Evolutionary conservation across 2,888 invertebrate genomes (phyloP).

Genomic region (Nomada ruficornis): DNA sequence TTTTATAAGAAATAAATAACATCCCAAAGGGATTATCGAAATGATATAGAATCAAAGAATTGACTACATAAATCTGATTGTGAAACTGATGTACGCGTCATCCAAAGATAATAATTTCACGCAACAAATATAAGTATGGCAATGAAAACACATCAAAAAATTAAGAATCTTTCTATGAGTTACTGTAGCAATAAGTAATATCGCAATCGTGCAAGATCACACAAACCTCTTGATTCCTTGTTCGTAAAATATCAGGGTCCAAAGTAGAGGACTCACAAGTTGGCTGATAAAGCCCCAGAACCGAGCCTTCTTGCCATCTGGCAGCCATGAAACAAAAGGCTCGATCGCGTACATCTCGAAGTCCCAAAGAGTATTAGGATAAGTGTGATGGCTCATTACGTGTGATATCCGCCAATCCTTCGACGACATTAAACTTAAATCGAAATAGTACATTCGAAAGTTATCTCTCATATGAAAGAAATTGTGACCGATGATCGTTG

Average conservation of each 20-base stretch:
- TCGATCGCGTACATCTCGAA: constrained; percentile 89
- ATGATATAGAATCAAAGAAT: no score
- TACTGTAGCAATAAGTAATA: not conserved
- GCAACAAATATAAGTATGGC: no score
- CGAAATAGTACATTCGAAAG: constrained; percentile 92
- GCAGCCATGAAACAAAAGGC: constrained; percentile 89
- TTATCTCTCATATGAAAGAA: constrained; percentile 91
- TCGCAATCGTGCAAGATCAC: not conserved
- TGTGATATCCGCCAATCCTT: constrained; percentile 91
- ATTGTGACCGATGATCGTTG: constrained; percentile 89
- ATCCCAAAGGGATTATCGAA: no score
- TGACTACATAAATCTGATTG: no score
- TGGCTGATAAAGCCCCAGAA: constrained; percentile 85
- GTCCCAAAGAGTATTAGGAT: constrained; percentile 91
- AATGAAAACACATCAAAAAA: no score
- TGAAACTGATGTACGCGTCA: no score
- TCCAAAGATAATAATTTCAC: no score
- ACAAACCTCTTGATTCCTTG: constrained; percentile 34
- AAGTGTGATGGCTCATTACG: constrained; percentile 91
- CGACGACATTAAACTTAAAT: constrained; percentile 88
- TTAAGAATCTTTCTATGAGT: no score
- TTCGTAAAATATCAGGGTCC: constrained; percentile 79
- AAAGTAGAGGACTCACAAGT: constrained; percentile 85
- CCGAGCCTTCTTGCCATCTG: constrained; percentile 84
- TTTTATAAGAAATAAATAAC: no score